Evolutionary conservation across 2,113 vertebrate species (phyloP).

Genomic region (Egretta garzetta): DNA sequence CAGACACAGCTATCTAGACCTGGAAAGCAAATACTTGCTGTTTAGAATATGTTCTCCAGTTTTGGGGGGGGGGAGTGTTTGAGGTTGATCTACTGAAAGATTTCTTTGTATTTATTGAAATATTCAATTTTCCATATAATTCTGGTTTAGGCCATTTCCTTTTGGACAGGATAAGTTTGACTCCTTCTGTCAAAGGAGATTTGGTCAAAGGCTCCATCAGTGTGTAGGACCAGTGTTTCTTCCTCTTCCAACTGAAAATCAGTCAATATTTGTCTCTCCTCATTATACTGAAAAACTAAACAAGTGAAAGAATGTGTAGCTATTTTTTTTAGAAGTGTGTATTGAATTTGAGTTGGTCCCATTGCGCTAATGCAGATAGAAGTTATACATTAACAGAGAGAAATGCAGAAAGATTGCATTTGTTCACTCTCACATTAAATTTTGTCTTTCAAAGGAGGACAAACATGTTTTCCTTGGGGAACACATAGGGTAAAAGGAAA

Average conservation of each 20-base stretch:
- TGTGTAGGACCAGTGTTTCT: background rate
- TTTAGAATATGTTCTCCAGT: background rate
- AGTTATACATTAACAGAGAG: background rate
- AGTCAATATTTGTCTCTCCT: background rate
- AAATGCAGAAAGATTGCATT: background rate
- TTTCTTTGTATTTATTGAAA: background rate
- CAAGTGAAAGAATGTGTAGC: background rate
- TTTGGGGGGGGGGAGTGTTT: background rate
- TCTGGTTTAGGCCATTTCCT: background rate
- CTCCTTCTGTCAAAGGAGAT: background rate
- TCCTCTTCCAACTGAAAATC: background rate
- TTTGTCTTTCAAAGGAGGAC: background rate
- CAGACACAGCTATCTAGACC: background rate
- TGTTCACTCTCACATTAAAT: background rate
- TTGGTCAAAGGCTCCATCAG: background rate
- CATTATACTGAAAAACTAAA: background rate
- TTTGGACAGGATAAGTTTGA: background rate
- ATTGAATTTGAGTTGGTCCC: background rate
- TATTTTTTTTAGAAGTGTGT: background rate
- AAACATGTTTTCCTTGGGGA: background rate
- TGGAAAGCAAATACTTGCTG: background rate
- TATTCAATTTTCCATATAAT: background rate
- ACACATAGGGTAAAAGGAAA: background rate
- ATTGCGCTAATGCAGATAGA: background rate
- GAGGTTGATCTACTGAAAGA: background rate